Evolutionary conservation across 2,888 invertebrate genomes (phyloP).

Genomic region (Synanthedon formicaeformis): DNA sequence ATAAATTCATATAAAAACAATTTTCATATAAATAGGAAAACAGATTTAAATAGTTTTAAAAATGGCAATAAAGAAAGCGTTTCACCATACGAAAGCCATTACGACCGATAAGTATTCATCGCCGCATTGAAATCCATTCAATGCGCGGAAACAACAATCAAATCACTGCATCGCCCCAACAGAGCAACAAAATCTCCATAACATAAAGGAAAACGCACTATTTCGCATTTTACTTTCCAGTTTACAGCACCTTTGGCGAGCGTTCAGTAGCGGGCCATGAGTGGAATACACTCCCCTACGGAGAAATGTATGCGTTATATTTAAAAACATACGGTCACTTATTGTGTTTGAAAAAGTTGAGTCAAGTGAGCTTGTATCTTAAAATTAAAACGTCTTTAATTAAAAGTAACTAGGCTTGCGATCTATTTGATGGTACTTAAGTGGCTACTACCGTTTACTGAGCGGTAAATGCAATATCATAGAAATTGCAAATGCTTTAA

Average conservation of each 20-base stretch:
- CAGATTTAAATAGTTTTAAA: too few relatives aligned
- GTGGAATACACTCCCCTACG: conserved; percentile 10
- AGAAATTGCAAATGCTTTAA: too few relatives aligned
- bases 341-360: conserved; percentile 3
- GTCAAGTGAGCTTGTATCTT: too few relatives aligned
- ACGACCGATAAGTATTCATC: conserved; percentile 2
- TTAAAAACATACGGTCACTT: conserved; percentile 13
- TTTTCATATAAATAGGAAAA: too few relatives aligned
- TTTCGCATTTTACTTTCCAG: conserved; percentile 30
- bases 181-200: conserved; percentile 31
- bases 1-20: too few relatives aligned
- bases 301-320: conserved; percentile 7
- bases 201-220: conserved; percentile 33
- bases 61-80: too few relatives aligned
- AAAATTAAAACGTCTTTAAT: too few relatives aligned
- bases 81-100: conserved; percentile 1
- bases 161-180: conserved; percentile 23
- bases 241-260: conserved; percentile 49
- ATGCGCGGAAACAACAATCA: conserved; percentile 19
- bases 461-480: too few relatives aligned
- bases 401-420: too few relatives aligned
- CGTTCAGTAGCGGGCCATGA: conserved; percentile 17
- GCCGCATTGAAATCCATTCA: conserved; percentile 25
- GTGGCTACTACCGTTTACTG: too few relatives aligned
- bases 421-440: too few relatives aligned